These are phyloP conservation scores for Aldrovandia affinis DNA, from an alignment of 2,797 vertebrate species.

Conservation along the genomic window DNA sequence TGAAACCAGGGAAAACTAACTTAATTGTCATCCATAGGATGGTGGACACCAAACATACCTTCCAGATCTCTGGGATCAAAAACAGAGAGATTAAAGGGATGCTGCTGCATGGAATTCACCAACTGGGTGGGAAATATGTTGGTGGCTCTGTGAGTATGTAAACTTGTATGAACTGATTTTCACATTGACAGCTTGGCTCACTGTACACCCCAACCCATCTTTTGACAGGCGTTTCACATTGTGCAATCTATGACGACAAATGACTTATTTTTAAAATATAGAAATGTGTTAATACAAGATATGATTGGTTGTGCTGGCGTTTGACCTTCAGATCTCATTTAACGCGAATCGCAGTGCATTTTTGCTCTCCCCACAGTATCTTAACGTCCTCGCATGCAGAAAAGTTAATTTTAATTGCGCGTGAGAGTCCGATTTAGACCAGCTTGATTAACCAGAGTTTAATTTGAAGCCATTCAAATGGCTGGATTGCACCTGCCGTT, in stretches of 20 bases:
- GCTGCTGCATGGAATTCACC: conserved; percentile 65
- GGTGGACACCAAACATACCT: conserved; percentile 54
- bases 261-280: not conserved
- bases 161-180: conserved; percentile 8
- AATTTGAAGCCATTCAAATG: conserved; percentile 26
- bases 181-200: not conserved
- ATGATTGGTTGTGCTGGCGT: not conserved
- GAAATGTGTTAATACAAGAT: not conserved
- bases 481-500: conserved; percentile 33
- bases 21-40: conserved; percentile 51
- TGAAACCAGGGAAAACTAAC: not conserved
- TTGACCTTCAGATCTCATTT: not conserved
- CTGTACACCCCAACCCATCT: not conserved
- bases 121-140: conserved; percentile 68
- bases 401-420: conserved; percentile 17
- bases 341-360: not conserved
- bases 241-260: not conserved
- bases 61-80: conserved; percentile 72
- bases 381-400: not conserved
- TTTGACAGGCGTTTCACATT: not conserved
- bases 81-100: conserved; percentile 58
- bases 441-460: conserved; percentile 36
- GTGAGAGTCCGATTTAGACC: conserved; percentile 27
- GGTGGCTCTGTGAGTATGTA: conserved; percentile 72
- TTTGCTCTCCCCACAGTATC: not conserved